phyloP scores from a whole-genome alignment of 2,113 vertebrate species.

The Rhineura floridana region DNA sequence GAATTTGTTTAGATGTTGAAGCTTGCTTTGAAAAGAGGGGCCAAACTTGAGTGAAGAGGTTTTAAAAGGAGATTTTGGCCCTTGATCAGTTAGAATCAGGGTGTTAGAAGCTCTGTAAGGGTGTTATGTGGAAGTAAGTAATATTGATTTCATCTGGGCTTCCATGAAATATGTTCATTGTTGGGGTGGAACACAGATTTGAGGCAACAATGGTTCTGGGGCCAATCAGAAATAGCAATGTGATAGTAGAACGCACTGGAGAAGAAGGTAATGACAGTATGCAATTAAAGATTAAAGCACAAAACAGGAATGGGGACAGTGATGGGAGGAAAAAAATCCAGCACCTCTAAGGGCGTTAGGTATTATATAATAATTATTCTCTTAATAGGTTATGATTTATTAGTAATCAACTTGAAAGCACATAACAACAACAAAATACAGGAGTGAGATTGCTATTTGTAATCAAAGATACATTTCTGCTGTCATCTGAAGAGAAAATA shows the following conservation, averaged over 20 bases:
- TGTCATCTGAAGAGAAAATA: background rate
- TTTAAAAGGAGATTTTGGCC: background rate
- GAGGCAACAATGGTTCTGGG: background rate
- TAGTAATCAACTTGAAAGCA: no score
- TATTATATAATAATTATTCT: no score
- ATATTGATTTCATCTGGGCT: background rate
- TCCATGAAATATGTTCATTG: background rate
- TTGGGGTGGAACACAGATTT: background rate
- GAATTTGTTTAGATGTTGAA: background rate
- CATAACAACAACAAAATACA: no score
- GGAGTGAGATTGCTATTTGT: background rate
- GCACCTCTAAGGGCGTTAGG: conserved; percentile 26
- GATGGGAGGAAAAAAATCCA: conserved; percentile 48
- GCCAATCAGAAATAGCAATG: background rate
- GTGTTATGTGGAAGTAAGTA: fast-evolving
- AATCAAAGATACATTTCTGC: background rate
- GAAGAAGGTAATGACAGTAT: background rate
- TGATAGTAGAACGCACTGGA: background rate
- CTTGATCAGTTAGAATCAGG: background rate
- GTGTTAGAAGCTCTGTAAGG: no score
- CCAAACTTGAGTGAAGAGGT: background rate
- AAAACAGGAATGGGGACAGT: conserved; percentile 44
- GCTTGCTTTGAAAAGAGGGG: background rate
- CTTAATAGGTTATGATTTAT: no score
- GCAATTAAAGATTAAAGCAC: conserved; percentile 24